These are phyloP conservation scores for Hypotaenidia philippensis DNA, from an alignment of 2,797 vertebrate genomes.

Conservation along the genomic window DNA sequence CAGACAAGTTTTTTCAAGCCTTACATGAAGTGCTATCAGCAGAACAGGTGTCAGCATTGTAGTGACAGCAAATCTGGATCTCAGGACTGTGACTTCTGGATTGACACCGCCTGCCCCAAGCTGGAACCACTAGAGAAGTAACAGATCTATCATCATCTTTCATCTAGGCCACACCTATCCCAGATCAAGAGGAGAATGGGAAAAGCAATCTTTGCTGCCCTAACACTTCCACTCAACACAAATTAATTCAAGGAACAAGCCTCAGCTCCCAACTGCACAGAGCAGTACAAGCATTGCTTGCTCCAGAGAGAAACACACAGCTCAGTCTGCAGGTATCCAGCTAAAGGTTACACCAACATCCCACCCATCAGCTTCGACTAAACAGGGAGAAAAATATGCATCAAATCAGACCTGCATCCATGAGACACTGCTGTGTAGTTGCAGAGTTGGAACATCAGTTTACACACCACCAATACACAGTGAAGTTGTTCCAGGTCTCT, in stretches of 20 bases:
- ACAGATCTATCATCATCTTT: neutral
- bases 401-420: neutral
- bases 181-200: neutral
- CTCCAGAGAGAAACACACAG: neutral
- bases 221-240: neutral
- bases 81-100: neutral
- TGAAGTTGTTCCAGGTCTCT: neutral
- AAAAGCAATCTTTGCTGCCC: neutral
- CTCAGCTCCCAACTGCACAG: neutral
- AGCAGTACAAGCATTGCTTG: neutral
- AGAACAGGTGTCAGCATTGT: neutral
- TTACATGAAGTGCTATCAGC: neutral
- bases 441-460: neutral
- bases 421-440: neutral
- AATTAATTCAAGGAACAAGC: accelerated
- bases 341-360: neutral
- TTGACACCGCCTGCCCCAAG: neutral
- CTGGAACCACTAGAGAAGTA: neutral
- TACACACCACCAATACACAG: neutral
- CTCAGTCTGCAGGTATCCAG: neutral
- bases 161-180: neutral
- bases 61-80: accelerated
- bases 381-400: neutral
- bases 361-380: neutral
- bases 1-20: neutral